Evolutionary conservation across 2,797 vertebrate genomes (phyloP).

Genomic region (Labroides dimidiatus): DNA sequence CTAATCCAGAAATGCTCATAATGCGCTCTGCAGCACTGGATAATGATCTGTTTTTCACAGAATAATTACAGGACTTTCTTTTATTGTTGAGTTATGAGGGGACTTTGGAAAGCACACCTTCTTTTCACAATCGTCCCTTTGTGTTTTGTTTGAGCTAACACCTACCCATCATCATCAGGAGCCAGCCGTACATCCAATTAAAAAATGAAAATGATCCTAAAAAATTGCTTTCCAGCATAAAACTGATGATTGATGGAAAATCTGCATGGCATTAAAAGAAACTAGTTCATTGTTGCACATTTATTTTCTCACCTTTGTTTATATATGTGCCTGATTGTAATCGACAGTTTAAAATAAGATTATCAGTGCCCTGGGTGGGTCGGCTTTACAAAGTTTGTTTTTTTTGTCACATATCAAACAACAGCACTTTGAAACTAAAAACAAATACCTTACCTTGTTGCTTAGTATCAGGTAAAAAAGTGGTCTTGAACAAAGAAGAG

Average conservation of each 20-base stretch:
- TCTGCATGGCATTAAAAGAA: neutral
- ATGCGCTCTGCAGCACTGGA: constrained; percentile 3
- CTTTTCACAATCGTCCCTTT: neutral
- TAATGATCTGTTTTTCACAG: neutral
- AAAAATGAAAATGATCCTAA: neutral
- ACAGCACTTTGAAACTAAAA: no score
- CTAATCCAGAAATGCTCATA: constrained; percentile 2
- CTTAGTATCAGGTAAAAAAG: no score
- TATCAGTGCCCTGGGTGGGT: no score
- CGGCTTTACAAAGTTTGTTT: no score
- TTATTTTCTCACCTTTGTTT: no score
- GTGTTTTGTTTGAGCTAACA: constrained; percentile 12
- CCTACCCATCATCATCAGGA: neutral
- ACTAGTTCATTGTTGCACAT: neutral
- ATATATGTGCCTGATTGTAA: no score
- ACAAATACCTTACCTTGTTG: no score
- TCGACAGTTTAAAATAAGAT: no score
- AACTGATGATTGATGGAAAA: neutral
- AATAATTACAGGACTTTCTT: constrained; percentile 24
- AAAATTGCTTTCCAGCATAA: constrained; percentile 1
- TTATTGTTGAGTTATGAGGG: constrained; percentile 12
- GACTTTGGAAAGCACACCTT: neutral
- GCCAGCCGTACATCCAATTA: neutral
- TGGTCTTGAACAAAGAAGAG: no score
- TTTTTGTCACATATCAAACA: no score